Conservation (phyloP, 2,113 vertebrate genomes). For the Egretta garzetta region DNA sequence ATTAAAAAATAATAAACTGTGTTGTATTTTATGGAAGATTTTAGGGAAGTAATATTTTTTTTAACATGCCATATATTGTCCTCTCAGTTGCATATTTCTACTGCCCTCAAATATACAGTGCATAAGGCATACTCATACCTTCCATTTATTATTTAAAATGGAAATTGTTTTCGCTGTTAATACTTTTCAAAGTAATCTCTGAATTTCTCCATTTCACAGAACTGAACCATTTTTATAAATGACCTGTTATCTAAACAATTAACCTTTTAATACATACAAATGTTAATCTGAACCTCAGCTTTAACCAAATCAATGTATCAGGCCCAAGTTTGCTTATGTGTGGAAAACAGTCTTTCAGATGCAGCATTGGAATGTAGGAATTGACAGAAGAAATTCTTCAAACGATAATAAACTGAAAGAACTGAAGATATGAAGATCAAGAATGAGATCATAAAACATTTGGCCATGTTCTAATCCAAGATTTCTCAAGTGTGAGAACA, state of each 20-base stretch:
- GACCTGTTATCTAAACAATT: not conserved
- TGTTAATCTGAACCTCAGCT: not conserved
- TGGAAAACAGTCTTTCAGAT: not conserved
- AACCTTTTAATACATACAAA: not conserved
- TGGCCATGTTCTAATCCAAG: not conserved
- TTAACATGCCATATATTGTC: not conserved
- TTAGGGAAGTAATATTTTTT: not conserved
- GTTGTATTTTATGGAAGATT: not conserved
- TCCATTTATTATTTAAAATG: not conserved
- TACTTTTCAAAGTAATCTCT: not conserved
- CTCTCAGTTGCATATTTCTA: not conserved
- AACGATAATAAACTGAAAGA: not conserved
- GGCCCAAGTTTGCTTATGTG: not conserved
- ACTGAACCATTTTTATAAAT: not conserved
- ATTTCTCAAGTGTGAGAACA: not conserved
- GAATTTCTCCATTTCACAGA: not conserved
- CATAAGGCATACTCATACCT: not conserved
- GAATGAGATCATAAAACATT: not conserved
- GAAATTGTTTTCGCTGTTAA: not conserved
- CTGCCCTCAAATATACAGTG: not conserved
- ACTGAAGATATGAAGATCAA: not conserved
- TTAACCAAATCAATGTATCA: not conserved
- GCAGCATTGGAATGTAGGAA: not conserved
- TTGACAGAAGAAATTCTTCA: not conserved
- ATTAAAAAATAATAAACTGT: not conserved